phyloP scores from a whole-genome alignment of 2,888 invertebrate species.

The Pyrochroa serraticornis region DNA sequence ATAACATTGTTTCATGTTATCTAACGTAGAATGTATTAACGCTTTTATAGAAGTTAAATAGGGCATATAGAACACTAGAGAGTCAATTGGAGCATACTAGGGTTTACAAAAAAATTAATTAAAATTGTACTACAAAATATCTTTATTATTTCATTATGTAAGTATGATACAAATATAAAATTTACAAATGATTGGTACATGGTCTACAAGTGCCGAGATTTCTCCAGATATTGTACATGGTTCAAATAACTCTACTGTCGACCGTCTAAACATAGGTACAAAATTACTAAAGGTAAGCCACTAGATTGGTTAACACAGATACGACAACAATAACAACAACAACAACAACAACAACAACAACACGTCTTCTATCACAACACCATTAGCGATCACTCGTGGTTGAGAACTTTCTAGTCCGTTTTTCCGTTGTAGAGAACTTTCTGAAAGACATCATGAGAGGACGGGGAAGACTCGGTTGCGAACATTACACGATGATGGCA shows the following conservation, averaged over 20 bases:
- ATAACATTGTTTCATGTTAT: too few relatives aligned
- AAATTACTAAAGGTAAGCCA: constrained; percentile 41
- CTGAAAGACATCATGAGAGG: constrained; percentile 24
- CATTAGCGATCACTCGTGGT: background rate
- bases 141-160: constrained; percentile 38
- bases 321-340: constrained; percentile 34
- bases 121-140: constrained; percentile 43
- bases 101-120: background rate
- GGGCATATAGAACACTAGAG: background rate
- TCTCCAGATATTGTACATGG: constrained; percentile 13
- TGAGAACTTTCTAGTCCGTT: constrained; percentile 7
- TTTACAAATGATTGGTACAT: constrained; percentile 44
- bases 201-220: constrained; percentile 21
- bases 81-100: background rate
- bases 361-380: constrained; percentile 21
- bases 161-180: constrained; percentile 51
- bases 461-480: constrained; percentile 26
- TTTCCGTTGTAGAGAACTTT: background rate
- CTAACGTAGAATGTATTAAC: too few relatives aligned
- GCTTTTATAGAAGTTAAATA: background rate
- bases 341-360: constrained; percentile 9
- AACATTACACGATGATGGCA: constrained; percentile 33
- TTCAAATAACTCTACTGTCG: constrained; percentile 30
- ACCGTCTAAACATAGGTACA: constrained; percentile 12
- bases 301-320: constrained; percentile 43